phyloP scores from a whole-genome alignment of 37 sponge, comb jelly and placozoan genomes.

The Diacarnus erythraeanus region DNA sequence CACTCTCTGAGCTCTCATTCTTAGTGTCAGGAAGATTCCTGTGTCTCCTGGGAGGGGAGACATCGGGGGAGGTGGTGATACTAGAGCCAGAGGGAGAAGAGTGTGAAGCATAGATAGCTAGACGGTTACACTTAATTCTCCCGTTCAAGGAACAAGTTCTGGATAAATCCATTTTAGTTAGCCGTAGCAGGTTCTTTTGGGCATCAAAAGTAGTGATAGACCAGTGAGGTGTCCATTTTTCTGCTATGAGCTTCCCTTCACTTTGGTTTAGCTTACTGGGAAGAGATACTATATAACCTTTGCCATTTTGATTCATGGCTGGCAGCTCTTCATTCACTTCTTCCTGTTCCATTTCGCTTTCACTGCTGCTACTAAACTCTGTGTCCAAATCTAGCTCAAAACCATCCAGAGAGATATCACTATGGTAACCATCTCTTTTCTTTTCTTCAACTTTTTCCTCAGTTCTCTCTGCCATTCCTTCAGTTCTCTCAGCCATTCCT shows the following conservation, averaged over 20 bases:
- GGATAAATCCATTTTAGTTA: background rate
- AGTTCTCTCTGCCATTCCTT: background rate
- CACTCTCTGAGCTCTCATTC: background rate
- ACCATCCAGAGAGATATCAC: background rate
- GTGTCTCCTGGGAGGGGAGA: background rate
- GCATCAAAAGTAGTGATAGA: background rate
- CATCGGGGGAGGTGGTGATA: background rate
- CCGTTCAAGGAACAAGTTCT: background rate
- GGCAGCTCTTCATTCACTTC: background rate
- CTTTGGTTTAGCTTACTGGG: background rate
- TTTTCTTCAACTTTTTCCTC: background rate
- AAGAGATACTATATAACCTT: background rate
- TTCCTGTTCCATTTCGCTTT: background rate
- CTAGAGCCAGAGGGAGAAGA: constrained; percentile 4
- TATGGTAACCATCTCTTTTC: background rate
- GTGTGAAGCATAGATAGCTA: background rate
- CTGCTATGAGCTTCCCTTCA: background rate
- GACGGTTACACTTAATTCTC: background rate
- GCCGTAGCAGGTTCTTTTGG: background rate
- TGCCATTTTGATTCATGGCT: background rate
- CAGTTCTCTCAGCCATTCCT: background rate
- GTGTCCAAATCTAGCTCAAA: constrained; percentile 51
- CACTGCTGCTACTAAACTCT: constrained; percentile 19
- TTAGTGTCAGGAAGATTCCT: background rate
- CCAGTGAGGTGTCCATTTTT: background rate